A percentile compares a stretch with the other conserved stretches of the same genome.
Conservation (phyloP, 53 echinoderm and acorn worm genomes). For the Patiria pectinifera region DNA sequence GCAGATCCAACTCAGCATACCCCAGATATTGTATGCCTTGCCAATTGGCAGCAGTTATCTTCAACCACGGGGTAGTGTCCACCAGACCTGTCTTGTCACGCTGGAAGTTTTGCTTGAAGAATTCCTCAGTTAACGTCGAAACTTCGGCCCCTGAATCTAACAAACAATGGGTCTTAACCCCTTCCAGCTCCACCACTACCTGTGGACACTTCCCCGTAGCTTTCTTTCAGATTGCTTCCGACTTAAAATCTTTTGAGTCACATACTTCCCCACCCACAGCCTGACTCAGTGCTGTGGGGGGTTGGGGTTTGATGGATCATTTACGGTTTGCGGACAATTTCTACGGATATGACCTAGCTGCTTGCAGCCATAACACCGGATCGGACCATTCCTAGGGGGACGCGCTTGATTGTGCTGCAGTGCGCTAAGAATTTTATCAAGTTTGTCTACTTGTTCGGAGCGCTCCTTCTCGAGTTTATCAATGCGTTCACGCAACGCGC, state of each 20-base stretch:
- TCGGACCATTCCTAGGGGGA: background rate
- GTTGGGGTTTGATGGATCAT: background rate
- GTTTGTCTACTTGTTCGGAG: no score
- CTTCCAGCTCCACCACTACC: background rate
- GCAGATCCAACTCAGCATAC: background rate
- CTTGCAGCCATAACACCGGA: background rate
- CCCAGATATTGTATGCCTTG: conserved; percentile 28
- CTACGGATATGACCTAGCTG: background rate
- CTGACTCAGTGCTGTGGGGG: background rate
- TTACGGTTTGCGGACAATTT: background rate
- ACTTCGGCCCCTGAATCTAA: background rate
- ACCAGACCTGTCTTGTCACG: background rate
- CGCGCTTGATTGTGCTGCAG: no score
- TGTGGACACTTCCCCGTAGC: background rate
- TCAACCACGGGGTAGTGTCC: background rate
- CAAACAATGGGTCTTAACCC: background rate
- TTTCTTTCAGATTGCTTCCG: background rate
- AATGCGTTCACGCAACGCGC: no score
- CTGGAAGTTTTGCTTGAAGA: background rate
- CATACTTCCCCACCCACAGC: background rate
- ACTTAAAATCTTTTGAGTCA: background rate
- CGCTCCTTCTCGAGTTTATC: no score
- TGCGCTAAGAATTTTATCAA: no score
- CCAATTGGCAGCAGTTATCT: conserved; percentile 18
- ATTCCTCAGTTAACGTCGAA: background rate